Percentiles rank a stretch among this genome's conserved stretches.
Evolutionary conservation across 2,888 invertebrate species (phyloP).

Genomic region (Lissocephala sabroskyi): DNA sequence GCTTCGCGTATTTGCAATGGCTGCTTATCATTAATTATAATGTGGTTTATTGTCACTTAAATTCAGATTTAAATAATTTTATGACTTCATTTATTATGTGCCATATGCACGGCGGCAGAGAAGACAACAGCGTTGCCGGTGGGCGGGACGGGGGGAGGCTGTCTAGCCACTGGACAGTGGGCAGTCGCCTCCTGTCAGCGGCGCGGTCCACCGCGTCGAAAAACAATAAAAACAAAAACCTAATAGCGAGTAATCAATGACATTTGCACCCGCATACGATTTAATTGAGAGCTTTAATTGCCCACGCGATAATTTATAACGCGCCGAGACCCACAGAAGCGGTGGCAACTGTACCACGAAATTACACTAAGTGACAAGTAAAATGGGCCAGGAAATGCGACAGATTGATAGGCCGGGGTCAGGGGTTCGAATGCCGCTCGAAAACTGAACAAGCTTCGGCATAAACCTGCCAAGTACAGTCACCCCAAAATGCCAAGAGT

Average conservation of each 20-base stretch:
- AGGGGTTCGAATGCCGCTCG: too few species aligned
- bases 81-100: conserved; percentile 47
- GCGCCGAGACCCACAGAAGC: too few species aligned
- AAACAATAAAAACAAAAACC: conserved; percentile 11
- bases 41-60: conserved; percentile 58
- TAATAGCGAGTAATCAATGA: conserved; percentile 36
- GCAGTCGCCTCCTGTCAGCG: not conserved
- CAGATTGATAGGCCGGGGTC: too few species aligned
- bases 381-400: too few species aligned
- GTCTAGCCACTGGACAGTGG: conserved; percentile 7
- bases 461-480: too few species aligned
- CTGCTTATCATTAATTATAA: conserved; percentile 42
- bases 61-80: conserved; percentile 53
- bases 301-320: conserved; percentile 18
- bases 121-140: conserved; percentile 2
- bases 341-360: too few species aligned
- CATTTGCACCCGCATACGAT: conserved; percentile 38
- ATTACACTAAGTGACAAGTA: too few species aligned
- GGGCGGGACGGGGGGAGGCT: conserved; percentile 8
- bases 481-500: too few species aligned
- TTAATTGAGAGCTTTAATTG: conserved; percentile 35
- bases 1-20: conserved; percentile 28
- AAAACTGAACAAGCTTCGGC: too few species aligned
- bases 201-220: not conserved
- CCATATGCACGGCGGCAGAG: not conserved